These are phyloP conservation scores for Meles meles DNA, from an alignment of 2,113 vertebrate genomes.

Conservation along the genomic window DNA sequence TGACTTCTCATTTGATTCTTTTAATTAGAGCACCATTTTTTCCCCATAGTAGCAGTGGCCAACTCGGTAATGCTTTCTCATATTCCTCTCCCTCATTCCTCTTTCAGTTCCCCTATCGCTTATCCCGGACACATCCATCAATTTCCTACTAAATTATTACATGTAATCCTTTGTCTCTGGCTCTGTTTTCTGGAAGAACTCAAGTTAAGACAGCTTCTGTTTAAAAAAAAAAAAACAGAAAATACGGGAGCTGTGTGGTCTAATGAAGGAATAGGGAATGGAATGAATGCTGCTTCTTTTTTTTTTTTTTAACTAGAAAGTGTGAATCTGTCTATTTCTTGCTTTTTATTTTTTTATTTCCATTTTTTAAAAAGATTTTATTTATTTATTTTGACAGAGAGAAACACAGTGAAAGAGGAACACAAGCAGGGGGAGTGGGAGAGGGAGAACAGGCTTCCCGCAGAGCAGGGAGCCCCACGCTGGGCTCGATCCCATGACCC, in stretches of 20 bases:
- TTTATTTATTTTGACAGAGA: too few species aligned
- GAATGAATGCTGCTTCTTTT: not conserved
- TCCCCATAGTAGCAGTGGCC: not conserved
- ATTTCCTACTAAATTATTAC: not conserved
- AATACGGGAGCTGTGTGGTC: not conserved
- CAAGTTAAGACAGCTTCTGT: not conserved
- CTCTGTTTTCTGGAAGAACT: not conserved
- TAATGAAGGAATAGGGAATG: not conserved
- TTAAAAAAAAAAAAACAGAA: not conserved
- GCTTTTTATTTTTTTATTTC: too few species aligned
- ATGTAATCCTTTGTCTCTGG: not conserved
- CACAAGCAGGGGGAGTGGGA: too few species aligned
- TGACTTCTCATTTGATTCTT: not conserved
- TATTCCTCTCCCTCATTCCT: not conserved
- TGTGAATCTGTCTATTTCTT: not conserved
- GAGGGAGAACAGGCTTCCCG: too few species aligned
- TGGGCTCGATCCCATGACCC: too few species aligned
- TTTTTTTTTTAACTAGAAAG: not conserved
- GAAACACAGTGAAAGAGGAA: too few species aligned
- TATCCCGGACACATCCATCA: not conserved
- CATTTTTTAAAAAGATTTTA: too few species aligned
- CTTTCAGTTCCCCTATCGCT: not conserved
- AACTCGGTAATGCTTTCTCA: not conserved
- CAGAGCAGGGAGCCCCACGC: too few species aligned
- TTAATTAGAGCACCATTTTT: not conserved